phyloP scores from a whole-genome alignment of 2,113 vertebrate species.

The Pristiophorus japonicus region DNA sequence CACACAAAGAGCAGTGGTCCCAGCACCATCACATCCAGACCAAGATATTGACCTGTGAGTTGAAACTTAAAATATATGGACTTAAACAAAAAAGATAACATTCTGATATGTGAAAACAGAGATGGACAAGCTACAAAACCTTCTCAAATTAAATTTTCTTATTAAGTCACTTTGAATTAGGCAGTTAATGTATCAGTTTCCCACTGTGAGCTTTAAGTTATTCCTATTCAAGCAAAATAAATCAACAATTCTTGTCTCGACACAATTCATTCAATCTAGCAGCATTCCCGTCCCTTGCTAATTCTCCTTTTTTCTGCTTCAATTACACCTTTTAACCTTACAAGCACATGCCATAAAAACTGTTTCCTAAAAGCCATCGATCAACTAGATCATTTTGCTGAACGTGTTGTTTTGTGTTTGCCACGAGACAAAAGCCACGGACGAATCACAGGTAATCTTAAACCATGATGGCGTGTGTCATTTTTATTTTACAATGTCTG shows the following conservation, averaged over 20 bases:
- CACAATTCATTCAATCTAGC: conserved; percentile 44
- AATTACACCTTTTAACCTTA: conserved; percentile 44
- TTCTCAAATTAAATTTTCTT: conserved; percentile 23
- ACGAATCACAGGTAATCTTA: conserved; percentile 25
- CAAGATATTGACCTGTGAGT: not conserved
- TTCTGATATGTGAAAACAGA: not conserved
- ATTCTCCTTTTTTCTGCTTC: conserved; percentile 33
- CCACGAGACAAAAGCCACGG: not conserved
- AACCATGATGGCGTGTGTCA: not conserved
- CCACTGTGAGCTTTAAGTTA: conserved; percentile 29
- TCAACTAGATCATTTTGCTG: not conserved
- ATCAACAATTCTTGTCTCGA: conserved; percentile 35
- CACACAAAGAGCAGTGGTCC: not conserved
- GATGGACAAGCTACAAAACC: not conserved
- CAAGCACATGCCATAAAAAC: conserved; percentile 22
- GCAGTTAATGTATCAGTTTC: conserved; percentile 35
- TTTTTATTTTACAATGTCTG: accelerated
- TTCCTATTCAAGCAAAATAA: conserved; percentile 32
- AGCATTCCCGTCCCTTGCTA: conserved; percentile 39
- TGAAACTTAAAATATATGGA: not conserved
- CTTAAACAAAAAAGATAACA: conserved; percentile 6
- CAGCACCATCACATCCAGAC: not conserved
- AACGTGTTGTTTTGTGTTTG: not conserved
- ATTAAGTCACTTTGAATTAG: conserved; percentile 41
- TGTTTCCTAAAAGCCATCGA: conserved; percentile 37